These are phyloP conservation scores for Mastomys coucha DNA, from an alignment of 2,113 vertebrate species.

Conservation along the genomic window DNA sequence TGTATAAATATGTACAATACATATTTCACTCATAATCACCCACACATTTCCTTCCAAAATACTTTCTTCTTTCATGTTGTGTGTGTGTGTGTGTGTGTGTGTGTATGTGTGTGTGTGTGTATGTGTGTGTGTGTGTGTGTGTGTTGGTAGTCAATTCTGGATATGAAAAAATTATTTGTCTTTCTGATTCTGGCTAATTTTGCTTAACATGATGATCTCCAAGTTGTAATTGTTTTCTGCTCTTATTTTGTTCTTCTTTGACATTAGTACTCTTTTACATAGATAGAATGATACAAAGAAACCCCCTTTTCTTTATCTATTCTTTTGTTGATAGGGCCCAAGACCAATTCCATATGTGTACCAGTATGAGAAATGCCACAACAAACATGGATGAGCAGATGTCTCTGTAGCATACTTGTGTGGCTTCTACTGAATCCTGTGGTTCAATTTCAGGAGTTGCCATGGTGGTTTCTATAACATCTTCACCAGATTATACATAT, in stretches of 20 bases:
- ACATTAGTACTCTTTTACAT: not conserved
- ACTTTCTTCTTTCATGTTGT: not conserved
- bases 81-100: not conserved
- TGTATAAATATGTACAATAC: too few relatives aligned
- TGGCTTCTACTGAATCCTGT: not conserved
- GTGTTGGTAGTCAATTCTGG: not conserved
- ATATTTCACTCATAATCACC: not conserved
- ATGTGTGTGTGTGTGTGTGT: not conserved
- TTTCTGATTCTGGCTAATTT: not conserved
- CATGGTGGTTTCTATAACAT: not conserved
- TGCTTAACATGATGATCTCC: not conserved
- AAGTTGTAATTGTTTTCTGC: not conserved
- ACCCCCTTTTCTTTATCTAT: not conserved
- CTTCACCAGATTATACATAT: not conserved
- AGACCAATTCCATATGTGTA: not conserved
- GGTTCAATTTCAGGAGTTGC: not conserved
- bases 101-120: not conserved
- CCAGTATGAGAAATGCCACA: not conserved
- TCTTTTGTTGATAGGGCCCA: not conserved
- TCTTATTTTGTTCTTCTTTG: not conserved
- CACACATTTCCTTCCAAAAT: not conserved
- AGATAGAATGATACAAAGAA: not conserved
- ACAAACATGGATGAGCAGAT: not conserved
- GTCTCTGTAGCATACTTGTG: not conserved
- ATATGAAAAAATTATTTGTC: not conserved